A percentile compares a stretch with the other conserved stretches of the same genome.
Conservation (phyloP, 2,113 vertebrate species). For the Saguinus midas region DNA sequence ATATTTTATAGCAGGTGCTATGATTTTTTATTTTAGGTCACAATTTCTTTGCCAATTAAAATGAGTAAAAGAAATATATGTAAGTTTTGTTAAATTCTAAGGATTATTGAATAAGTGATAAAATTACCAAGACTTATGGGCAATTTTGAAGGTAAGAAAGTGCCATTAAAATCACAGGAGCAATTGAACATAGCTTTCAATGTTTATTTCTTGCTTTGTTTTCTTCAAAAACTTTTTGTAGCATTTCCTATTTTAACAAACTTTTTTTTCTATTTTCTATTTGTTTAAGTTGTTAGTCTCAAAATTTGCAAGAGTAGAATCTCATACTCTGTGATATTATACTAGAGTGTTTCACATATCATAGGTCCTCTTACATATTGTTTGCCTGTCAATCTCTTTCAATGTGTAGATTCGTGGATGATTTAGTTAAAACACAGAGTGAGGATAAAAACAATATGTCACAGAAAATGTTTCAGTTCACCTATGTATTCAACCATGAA, state of each 20-base stretch:
- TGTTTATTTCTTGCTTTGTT: background rate
- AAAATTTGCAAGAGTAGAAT: background rate
- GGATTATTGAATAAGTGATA: background rate
- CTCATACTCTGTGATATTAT: background rate
- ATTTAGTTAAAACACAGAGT: background rate
- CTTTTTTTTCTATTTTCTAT: background rate
- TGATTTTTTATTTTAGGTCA: background rate
- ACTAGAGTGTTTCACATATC: background rate
- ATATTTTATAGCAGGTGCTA: background rate
- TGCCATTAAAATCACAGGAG: background rate
- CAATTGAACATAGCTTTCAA: background rate
- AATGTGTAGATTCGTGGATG: background rate
- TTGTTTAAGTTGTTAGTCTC: background rate
- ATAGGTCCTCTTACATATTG: background rate
- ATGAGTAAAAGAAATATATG: background rate
- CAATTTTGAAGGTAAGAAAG: background rate
- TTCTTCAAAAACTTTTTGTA: background rate
- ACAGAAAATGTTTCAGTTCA: background rate
- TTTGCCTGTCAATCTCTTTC: background rate
- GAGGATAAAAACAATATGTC: background rate
- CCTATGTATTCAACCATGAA: background rate
- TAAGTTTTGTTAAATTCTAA: background rate
- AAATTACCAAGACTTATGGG: background rate
- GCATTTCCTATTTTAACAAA: background rate
- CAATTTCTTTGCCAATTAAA: background rate